Evolutionary conservation across 2,113 vertebrate genomes (phyloP), one percentile per base, ranked within the genome.

Genomic region (Nibea coibor): DNA sequence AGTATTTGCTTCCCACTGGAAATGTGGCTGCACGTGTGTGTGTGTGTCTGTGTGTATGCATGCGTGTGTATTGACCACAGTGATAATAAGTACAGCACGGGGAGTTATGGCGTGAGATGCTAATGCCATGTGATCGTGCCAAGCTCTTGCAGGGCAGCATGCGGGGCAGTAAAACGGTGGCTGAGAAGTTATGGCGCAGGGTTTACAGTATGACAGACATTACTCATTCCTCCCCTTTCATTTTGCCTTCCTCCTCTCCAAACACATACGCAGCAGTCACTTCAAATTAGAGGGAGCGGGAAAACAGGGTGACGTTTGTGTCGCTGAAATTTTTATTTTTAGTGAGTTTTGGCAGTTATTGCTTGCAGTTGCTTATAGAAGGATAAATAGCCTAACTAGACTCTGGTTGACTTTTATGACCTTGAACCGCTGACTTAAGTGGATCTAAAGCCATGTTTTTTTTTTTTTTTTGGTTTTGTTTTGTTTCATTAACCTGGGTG

Each of bases 181-280:
- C 81, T 81, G 81, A 72, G 71, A 43, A 79, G 86, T 82, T 87
- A 61, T 65, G 64, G 66, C 72, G 78, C 75, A 72, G 71, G 65
- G 57, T 85, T 83, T 81, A 83, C 22, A 7, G 77, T 35, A 73
- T 35, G 64, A 69, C 58, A 82, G 66, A 45, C 82, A 82, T 90
- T 73, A 87, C 77, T 92, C 83, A 85, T 82, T 87, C 75, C 82
- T 75, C 63, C 81, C 69, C 31, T 68, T 81, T 81, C 72, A 28
- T 63, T 51, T 59, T 47, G 8, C 62, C 39, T 68, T 56, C 68
- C 58, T 75, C 20, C 26, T 48, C 72, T 51, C 61, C 51, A n/a
- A 59, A 66, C n/a, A 47, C 72, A 75, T 22, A 43, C 35, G 75
- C 54, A 63, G 47, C 22, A 8, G 66, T 79, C 65, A 14, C 43